Conservation (phyloP, 2,888 invertebrate species). For the Labia minor region DNA sequence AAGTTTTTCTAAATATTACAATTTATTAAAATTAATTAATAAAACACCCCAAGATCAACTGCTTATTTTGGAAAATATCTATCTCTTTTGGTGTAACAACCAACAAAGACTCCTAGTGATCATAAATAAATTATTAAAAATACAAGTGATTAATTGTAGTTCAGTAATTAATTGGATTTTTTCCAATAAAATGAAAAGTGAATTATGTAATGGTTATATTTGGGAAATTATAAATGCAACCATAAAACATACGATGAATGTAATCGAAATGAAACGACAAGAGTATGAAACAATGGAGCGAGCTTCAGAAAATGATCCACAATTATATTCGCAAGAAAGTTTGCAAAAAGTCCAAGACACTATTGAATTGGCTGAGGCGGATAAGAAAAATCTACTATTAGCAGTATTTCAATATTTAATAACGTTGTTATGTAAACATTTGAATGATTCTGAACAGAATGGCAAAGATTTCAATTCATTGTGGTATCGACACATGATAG, state of each 20-base stretch:
- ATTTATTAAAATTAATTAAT: background rate
- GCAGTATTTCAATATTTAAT: background rate
- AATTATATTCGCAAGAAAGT: background rate
- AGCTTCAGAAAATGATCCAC: background rate
- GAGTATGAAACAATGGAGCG: background rate
- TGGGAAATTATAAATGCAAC: background rate
- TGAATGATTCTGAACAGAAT: background rate
- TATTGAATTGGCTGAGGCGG: background rate
- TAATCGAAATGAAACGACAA: background rate
- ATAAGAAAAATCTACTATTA: background rate
- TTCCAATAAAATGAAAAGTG: background rate
- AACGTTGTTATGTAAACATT: background rate
- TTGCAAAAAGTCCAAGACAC: background rate
- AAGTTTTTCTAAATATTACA: background rate
- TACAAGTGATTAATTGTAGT: background rate
- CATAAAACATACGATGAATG: background rate
- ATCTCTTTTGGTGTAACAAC: background rate
- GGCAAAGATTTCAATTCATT: background rate
- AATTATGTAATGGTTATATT: background rate
- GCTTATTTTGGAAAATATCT: background rate
- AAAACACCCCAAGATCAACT: background rate
- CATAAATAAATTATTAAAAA: background rate
- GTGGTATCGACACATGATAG: background rate
- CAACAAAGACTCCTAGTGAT: background rate
- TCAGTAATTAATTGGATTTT: background rate